Evolutionary conservation across 2,797 vertebrate species (phyloP), one percentile per base, ranked within the genome.

Genomic region (Myripristis murdjan): DNA sequence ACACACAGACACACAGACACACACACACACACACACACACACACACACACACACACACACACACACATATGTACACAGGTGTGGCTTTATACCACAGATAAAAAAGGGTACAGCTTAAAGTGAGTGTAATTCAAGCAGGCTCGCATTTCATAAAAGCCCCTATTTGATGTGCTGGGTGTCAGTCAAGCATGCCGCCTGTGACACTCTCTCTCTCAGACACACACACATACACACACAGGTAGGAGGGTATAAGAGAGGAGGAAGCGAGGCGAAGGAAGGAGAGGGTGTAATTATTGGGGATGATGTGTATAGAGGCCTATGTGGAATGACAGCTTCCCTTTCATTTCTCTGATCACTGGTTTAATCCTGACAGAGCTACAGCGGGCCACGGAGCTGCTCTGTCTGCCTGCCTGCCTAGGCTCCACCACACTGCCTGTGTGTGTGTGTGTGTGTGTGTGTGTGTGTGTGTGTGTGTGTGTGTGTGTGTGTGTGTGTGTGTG

Each of bases 291-390:
- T 94, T 93, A 93, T 88, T 82, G 80, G 85, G 85, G 87, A 89
- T 90, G 91, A 90, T 93, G 90, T 89, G 90, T 91, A 87, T 74
- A 82, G 88, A 83, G 77, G 88, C 84, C 88, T 73, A 88, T 88
- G 87, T 70, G 85, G 83, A 90, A 84, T 78, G 92, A 92, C 91
- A 89, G 90, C 90, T 84, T 87, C 76, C 87, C 90, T 92, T 93
- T 93, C 86, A 93, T 93, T 94, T 90, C 91, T 86, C 90, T 92
- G 89, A 93, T 92, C 89, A 86, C 84, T 90, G 87, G 85, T 90
- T 93, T 93, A 91, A 93, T 93, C 91, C 90, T 90, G 87, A 91
- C 89, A 87, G 86, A 93, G 87, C 87, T 84, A 84, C 90, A 89
- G 78, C 81, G 54, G 71, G 77, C 85, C 75, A 75, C 70, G n/a